phyloP scores from a whole-genome alignment of 1,140 invertebrate species.

The Chionoecetes opilio region DNA sequence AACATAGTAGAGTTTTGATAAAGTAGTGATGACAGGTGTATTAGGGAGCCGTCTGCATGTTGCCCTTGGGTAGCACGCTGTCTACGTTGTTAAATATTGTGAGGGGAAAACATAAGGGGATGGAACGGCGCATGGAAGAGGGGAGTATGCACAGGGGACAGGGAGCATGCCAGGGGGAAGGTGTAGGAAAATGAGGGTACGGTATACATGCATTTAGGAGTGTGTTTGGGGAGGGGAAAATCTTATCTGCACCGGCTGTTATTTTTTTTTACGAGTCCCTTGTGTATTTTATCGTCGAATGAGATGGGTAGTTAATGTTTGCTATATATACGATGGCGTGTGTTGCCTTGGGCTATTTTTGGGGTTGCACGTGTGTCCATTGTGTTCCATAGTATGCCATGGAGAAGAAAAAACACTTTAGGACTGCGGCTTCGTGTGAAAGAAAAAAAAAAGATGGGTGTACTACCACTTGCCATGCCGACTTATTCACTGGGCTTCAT shows the following conservation, averaged over 20 bases:
- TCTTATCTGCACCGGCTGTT: neutral
- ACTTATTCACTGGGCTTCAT: neutral
- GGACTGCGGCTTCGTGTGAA: no score
- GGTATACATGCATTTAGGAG: neutral
- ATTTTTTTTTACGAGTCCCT: neutral
- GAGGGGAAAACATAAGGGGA: neutral
- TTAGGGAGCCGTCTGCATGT: neutral
- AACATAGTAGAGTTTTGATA: neutral
- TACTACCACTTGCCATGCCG: neutral
- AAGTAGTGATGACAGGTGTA: neutral
- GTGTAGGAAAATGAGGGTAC: neutral
- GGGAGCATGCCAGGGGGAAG: neutral
- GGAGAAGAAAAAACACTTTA: no score
- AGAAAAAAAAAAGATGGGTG: neutral
- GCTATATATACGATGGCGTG: neutral
- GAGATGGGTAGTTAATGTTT: neutral
- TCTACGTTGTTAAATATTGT: neutral
- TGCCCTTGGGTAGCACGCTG: neutral
- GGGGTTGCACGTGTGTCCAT: no score
- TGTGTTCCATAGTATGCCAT: no score
- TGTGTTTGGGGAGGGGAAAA: neutral
- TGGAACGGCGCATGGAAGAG: constrained; percentile 10
- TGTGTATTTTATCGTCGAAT: neutral
- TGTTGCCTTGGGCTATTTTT: no score
- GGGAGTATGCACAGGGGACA: neutral